Percentiles rank a stretch among this genome's conserved stretches.
phyloP scores from a whole-genome alignment of 2,797 vertebrate species.

The Muscicapa comitata region DNA sequence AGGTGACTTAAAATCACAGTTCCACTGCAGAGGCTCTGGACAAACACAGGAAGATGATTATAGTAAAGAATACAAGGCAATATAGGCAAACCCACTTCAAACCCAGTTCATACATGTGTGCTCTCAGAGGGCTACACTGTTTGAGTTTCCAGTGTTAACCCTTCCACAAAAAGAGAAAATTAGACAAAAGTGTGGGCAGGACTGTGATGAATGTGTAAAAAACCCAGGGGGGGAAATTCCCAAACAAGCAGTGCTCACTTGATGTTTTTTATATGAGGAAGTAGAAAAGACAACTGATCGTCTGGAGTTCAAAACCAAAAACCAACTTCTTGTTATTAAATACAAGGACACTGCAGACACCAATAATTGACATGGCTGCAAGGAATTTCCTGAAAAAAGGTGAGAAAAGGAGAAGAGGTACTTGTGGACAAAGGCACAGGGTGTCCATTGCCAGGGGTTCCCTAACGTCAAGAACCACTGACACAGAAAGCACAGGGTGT shows the following conservation, averaged over 20 bases:
- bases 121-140: not conserved
- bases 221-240: not conserved
- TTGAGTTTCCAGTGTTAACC: not conserved
- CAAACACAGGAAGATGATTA: not conserved
- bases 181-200: not conserved
- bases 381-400: not conserved
- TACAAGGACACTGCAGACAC: not conserved
- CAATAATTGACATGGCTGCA: not conserved
- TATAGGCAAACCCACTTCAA: not conserved
- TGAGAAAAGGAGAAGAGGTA: not conserved
- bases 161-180: not conserved
- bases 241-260: not conserved
- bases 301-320: not conserved
- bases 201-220: not conserved
- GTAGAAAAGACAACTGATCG: not conserved
- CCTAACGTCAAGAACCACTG: not conserved
- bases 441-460: fast-evolving
- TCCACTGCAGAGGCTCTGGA: not conserved
- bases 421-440: not conserved
- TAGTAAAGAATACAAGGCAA: not conserved
- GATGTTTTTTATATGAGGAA: not conserved
- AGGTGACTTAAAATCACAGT: not conserved
- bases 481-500: not conserved
- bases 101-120: not conserved
- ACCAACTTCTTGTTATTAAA: not conserved